A percentile compares a stretch with the other conserved stretches of the same genome.
Evolutionary conservation across 2,888 invertebrate genomes (phyloP).

Genomic region (Chymomyza procnemis): DNA sequence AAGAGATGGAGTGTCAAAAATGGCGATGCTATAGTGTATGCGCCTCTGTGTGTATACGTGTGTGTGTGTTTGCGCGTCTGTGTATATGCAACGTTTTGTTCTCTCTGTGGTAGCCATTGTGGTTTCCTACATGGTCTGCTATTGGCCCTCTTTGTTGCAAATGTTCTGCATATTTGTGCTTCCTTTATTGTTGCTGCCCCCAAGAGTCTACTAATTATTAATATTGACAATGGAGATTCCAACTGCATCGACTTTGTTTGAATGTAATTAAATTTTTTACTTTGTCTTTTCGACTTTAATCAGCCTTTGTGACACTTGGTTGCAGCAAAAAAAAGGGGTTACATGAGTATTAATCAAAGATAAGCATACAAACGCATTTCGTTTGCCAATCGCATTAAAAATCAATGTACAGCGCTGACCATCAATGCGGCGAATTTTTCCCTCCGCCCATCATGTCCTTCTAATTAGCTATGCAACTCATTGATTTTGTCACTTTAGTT

Average conservation of each 20-base stretch:
- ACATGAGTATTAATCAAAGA: too few relatives aligned
- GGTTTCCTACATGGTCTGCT: background rate
- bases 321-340: too few relatives aligned
- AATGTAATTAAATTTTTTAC: slow-evolving; percentile 75
- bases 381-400: too few relatives aligned
- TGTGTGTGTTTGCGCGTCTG: background rate
- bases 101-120: background rate
- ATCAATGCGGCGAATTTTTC: too few relatives aligned
- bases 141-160: background rate
- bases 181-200: background rate
- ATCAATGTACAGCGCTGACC: too few relatives aligned
- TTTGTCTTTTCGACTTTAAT: slow-evolving; percentile 41
- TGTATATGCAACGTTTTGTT: too few relatives aligned
- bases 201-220: background rate
- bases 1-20: background rate
- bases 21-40: background rate
- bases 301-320: background rate
- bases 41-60: slow-evolving; percentile 4
- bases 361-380: too few relatives aligned
- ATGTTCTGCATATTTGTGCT: background rate
- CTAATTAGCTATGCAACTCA: too few relatives aligned
- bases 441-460: too few relatives aligned
- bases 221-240: background rate
- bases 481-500: too few relatives aligned
- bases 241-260: slow-evolving; percentile 58